Evolutionary conservation across 1,140 invertebrate species (phyloP), one percentile per base, ranked within the genome.

Genomic region (Zaprionus gabonicus): DNA sequence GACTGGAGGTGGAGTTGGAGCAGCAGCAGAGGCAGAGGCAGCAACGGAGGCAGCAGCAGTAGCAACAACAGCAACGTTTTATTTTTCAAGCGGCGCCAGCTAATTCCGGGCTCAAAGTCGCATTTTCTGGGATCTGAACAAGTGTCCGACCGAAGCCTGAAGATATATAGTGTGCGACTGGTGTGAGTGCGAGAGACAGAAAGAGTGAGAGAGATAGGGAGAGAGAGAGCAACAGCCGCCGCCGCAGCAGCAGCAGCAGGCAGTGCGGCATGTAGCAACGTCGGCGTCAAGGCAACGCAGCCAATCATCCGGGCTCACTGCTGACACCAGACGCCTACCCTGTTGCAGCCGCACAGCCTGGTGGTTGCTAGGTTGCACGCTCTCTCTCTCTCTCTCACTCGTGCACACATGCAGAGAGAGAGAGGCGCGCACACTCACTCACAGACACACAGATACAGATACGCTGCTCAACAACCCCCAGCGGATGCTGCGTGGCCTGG

Each of bases 91-190:
- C 85, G 84, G 55, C 71, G 78, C 62, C 75, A 88, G 85, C 85
- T 90, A 90, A 90, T 90, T 90, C 85, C 79, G 82, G 86, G 79
- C 86, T 90, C 79, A 90, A 90, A 91, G 85, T 82, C 82, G 82
- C 76, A 82, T 87, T 90, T 90, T 90, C 82, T 82, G 79, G 81
- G 79, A 88, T 88, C 85, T 90, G 78, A 49, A 79, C 85, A 88
- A 88, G 85, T 88, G 84, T 81, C 74, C 74, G 62, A 49, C 44
- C 5, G 41, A 51, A 51, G 55, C 44, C 68, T 57, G 62, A 38
- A 72, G 71, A 74, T 44, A 44, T 41, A 41, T 34, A 31, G 9
- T 34, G 13, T 81, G 74, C 71, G 44, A 28, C 58, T 25, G 25
- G 53, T 55, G 53, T 34, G 67, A 36, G 49, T 76, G 68, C 44